phyloP scores from a whole-genome alignment of 2,888 invertebrate genomes.

The Entomobrya proxima region DNA sequence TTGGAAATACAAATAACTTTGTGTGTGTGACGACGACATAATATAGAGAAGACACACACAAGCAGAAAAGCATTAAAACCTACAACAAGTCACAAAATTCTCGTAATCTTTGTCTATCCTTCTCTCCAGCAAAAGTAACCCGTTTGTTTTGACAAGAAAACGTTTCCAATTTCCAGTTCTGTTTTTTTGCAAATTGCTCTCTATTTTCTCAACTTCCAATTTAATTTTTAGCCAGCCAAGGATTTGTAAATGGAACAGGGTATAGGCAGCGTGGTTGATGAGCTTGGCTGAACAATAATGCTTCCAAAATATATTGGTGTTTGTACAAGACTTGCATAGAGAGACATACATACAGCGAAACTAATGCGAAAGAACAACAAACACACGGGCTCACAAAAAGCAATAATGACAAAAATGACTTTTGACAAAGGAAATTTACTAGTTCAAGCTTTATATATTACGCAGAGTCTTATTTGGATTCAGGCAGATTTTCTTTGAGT shows the following conservation, averaged over 20 bases:
- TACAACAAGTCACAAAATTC: too few species aligned
- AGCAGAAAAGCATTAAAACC: conserved; percentile 53
- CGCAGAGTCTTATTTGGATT: background rate
- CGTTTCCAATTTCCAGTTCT: background rate
- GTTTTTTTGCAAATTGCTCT: conserved; percentile 4
- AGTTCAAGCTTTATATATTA: too few species aligned
- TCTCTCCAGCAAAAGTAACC: background rate
- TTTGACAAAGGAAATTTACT: too few species aligned
- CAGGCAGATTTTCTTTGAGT: background rate
- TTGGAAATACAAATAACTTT: conserved; percentile 59
- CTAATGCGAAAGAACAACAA: conserved; percentile 8
- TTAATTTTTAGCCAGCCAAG: background rate
- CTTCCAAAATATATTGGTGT: too few species aligned
- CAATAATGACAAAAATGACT: conserved; percentile 19
- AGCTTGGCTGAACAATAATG: background rate
- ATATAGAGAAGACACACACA: too few species aligned
- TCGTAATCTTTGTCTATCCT: background rate
- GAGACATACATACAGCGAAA: background rate
- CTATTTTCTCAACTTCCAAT: background rate
- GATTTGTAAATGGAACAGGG: background rate
- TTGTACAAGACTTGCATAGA: too few species aligned
- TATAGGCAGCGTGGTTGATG: background rate
- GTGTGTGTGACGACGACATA: too few species aligned
- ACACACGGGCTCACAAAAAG: background rate
- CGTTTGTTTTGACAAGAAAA: conserved; percentile 29